phyloP scores from a whole-genome alignment of 2,797 vertebrate species.

The Cossypha polioptera region DNA sequence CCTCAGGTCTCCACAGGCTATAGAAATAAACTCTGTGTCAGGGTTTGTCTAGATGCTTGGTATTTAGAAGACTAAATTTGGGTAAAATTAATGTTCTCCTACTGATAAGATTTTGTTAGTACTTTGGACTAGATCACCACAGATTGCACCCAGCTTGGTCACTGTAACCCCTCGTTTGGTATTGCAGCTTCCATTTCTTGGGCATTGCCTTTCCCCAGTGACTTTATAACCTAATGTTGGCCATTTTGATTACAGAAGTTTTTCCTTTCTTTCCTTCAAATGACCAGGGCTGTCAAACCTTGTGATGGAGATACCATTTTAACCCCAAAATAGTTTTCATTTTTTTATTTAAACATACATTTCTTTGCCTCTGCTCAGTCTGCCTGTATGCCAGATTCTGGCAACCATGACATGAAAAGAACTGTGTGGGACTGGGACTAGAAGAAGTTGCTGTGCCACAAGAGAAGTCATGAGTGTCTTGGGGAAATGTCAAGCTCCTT shows the following conservation, averaged over 20 bases:
- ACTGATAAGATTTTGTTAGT: neutral
- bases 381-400: neutral
- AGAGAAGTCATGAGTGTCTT: neutral
- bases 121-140: neutral
- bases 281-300: neutral
- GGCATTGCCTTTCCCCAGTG: neutral
- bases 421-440: neutral
- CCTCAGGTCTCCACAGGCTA: neutral
- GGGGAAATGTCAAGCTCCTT: neutral
- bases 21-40: neutral
- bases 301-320: neutral
- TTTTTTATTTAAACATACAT: neutral
- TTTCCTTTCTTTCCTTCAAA: neutral
- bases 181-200: rapidly evolving
- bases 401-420: neutral
- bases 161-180: neutral
- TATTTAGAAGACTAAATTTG: neutral
- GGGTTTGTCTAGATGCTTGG: neutral
- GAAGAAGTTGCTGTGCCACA: neutral
- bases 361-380: neutral
- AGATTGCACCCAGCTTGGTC: neutral
- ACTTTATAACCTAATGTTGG: neutral
- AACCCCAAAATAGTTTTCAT: neutral
- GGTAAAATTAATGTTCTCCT: neutral
- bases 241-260: neutral